Percentiles rank a stretch among this genome's conserved stretches.
These are phyloP conservation scores for Danionella cerebrum DNA, from an alignment of 2,113 vertebrate genomes.

Conservation along the genomic window DNA sequence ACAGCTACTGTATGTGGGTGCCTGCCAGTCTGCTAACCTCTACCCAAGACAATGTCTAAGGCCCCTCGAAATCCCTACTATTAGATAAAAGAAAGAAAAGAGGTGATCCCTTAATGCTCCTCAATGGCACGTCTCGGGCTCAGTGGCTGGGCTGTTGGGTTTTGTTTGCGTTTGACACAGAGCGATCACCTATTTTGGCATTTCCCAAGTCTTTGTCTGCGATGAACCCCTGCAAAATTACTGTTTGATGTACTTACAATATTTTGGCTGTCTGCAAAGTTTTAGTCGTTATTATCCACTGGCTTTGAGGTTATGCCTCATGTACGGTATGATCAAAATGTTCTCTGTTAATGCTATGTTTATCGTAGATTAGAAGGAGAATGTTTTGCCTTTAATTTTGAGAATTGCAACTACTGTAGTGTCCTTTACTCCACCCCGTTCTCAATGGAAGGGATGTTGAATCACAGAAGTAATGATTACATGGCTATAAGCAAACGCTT, in stretches of 20 bases:
- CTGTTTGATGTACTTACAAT: slow-evolving; percentile 46
- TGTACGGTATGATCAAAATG: slow-evolving; percentile 30
- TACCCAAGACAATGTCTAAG: slow-evolving; percentile 35
- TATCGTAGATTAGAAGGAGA: slow-evolving; percentile 35
- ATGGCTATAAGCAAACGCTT: slow-evolving; percentile 23
- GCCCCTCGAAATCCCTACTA: slow-evolving; percentile 33
- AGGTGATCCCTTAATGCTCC: slow-evolving; percentile 42
- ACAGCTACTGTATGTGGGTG: slow-evolving; percentile 36
- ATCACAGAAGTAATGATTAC: slow-evolving; percentile 37
- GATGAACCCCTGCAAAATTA: slow-evolving; percentile 38
- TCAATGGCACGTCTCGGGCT: slow-evolving; percentile 39
- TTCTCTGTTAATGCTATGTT: slow-evolving; percentile 34
- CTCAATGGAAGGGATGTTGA: slow-evolving; percentile 32
- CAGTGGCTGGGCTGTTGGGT: slow-evolving; percentile 24
- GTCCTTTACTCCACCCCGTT: slow-evolving; percentile 32
- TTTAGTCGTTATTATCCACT: slow-evolving; percentile 33
- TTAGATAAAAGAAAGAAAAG: slow-evolving; percentile 40
- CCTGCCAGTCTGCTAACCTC: slow-evolving; percentile 43
- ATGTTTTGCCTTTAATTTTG: slow-evolving; percentile 39
- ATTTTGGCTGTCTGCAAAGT: slow-evolving; percentile 38
- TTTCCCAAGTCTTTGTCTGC: slow-evolving; percentile 42
- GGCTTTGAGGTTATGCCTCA: slow-evolving; percentile 27
- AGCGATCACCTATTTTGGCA: slow-evolving; percentile 40
- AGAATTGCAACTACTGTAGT: slow-evolving; percentile 26
- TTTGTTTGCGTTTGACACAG: slow-evolving; percentile 34